Conservation (phyloP, 2,888 invertebrate species). For the Drosophila basisetae region DNA sequence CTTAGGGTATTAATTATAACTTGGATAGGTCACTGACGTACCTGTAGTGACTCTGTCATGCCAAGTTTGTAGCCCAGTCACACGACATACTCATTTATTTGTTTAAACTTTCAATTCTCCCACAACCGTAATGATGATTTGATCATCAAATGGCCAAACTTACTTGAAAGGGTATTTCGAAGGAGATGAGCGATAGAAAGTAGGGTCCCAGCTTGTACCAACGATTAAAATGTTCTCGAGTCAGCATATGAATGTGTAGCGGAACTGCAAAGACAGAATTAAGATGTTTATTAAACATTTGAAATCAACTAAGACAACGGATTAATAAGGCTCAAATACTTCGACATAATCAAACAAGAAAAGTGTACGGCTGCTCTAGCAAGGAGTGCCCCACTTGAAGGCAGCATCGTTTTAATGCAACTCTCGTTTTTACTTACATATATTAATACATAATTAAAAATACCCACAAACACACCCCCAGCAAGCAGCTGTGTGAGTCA, state of each 20-base stretch:
- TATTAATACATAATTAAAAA: neutral
- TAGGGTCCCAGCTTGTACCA: conserved; percentile 97
- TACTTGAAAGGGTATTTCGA: conserved; percentile 95
- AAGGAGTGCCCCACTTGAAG: neutral
- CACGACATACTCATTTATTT: neutral
- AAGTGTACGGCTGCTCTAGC: neutral
- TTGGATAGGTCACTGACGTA: neutral
- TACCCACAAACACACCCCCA: conserved; percentile 4
- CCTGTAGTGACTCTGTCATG: neutral
- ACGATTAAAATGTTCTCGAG: conserved; percentile 95
- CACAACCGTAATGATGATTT: neutral
- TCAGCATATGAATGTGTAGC: conserved; percentile 93
- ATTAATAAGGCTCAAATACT: neutral
- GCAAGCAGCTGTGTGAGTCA: neutral
- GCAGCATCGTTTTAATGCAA: neutral
- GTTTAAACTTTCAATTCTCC: neutral
- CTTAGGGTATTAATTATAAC: neutral
- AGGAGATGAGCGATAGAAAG: conserved; percentile 92
- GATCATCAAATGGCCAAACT: conserved; percentile 1
- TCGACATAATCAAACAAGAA: neutral
- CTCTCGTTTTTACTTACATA: conserved; percentile 1
- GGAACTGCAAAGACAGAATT: conserved; percentile 89
- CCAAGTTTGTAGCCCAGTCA: neutral
- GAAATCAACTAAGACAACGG: neutral
- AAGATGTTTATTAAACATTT: conserved; percentile 12